Percentiles rank a stretch among this genome's conserved stretches.
phyloP scores from a whole-genome alignment of 2,888 invertebrate species.

The Argyresthia albistria region DNA sequence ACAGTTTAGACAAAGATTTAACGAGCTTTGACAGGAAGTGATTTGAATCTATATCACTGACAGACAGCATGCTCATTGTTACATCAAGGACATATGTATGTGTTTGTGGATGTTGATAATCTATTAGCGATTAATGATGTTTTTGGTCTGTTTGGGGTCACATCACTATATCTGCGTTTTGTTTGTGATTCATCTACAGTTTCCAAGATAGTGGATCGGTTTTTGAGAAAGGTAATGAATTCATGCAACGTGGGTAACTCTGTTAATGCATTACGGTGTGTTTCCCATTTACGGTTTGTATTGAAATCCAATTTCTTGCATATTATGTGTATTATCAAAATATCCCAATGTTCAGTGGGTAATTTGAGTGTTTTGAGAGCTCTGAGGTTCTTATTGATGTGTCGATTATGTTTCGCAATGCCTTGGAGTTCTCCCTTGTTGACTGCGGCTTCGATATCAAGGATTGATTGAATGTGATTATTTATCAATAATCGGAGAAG shows the following conservation, averaged over 20 bases:
- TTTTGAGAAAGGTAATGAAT: conserved; percentile 7
- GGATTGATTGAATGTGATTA: too few relatives aligned
- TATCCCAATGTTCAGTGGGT: conserved; percentile 8
- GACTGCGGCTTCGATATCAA: background rate
- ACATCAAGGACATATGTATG: too few relatives aligned
- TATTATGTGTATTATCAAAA: conserved; percentile 6
- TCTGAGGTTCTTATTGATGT: conserved; percentile 1
- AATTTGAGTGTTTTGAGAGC: background rate
- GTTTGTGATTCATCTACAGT: conserved; percentile 6
- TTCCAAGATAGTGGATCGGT: conserved; percentile 6
- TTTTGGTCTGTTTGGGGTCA: too few relatives aligned
- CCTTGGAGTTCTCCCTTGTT: background rate
- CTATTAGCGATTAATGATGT: too few relatives aligned
- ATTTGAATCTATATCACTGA: too few relatives aligned
- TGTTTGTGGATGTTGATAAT: too few relatives aligned
- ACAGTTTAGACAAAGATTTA: too few relatives aligned
- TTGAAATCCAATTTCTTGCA: conserved; percentile 4
- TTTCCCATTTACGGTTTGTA: conserved; percentile 7
- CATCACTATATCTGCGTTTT: too few relatives aligned
- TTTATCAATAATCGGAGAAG: background rate
- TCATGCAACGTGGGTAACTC: conserved; percentile 1
- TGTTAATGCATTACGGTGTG: background rate
- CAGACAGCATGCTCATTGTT: too few relatives aligned
- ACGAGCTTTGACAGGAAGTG: too few relatives aligned
- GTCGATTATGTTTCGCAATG: background rate